phyloP scores from a whole-genome alignment of 2,113 vertebrate genomes.

The Papio anubis region DNA sequence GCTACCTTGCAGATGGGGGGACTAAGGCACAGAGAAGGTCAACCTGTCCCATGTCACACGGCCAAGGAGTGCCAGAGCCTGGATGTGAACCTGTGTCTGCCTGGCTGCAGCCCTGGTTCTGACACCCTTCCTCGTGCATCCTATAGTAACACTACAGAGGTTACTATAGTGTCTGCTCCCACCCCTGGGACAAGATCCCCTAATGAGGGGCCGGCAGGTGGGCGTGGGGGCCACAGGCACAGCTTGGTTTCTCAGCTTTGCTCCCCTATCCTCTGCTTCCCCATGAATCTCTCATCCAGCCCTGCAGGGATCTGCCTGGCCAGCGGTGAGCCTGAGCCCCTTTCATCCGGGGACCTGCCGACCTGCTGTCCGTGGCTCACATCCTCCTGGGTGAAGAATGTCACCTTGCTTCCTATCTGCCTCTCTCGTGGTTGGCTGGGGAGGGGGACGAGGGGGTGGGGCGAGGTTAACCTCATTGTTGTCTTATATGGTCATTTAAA shows the following conservation, averaged over 20 bases:
- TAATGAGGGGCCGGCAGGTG: not conserved
- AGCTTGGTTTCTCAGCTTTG: not conserved
- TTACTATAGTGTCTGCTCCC: not conserved
- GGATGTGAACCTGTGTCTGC: not conserved
- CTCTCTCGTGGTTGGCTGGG: slow-evolving; percentile 74
- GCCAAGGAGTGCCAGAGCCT: not conserved
- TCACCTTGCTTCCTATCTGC: slow-evolving; percentile 77
- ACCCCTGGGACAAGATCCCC: too few species aligned
- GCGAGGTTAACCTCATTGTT: slow-evolving; percentile 86
- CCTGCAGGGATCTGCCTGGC: not conserved
- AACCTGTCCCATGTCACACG: not conserved
- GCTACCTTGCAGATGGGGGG: not conserved
- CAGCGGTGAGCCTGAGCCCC: rapidly evolving
- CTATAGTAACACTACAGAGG: not conserved
- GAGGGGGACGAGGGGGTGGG: slow-evolving; percentile 56
- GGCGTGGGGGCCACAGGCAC: not conserved
- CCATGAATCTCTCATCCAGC: not conserved
- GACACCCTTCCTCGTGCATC: not conserved
- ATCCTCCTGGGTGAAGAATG: slow-evolving; percentile 65
- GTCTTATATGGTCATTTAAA: slow-evolving; percentile 95
- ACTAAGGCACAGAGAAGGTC: not conserved
- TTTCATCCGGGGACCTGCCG: not conserved
- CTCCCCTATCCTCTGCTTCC: not conserved
- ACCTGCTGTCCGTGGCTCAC: slow-evolving; percentile 13
- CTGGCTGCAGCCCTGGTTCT: not conserved